Conservation (phyloP, 2,797 vertebrate species). For the Orientallactaga sibirica region DNA sequence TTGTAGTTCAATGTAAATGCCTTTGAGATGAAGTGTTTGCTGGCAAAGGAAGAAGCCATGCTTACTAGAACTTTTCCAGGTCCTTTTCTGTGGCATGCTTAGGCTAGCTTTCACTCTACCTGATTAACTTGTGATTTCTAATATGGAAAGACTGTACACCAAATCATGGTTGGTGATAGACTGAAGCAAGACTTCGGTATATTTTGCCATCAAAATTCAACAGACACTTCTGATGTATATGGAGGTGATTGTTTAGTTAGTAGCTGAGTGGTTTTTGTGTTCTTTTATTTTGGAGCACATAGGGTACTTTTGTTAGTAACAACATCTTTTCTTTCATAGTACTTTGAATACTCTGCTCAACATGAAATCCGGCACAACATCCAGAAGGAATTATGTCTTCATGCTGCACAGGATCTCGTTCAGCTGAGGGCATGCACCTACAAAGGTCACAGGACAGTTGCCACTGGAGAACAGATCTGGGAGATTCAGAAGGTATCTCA, state of each 20-base stretch:
- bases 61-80: not conserved
- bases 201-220: not conserved
- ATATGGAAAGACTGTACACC: not conserved
- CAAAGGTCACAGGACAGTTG: slow-evolving; percentile 91
- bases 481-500: slow-evolving; percentile 93
- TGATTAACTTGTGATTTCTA: not conserved
- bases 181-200: not conserved
- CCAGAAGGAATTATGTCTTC: slow-evolving; percentile 98
- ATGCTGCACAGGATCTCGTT: slow-evolving; percentile 89
- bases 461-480: slow-evolving; percentile 94
- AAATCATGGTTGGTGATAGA: not conserved
- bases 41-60: not conserved
- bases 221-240: not conserved
- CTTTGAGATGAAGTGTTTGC: slow-evolving; percentile 10
- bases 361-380: slow-evolving; percentile 97
- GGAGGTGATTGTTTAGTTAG: not conserved
- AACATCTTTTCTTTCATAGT: slow-evolving; percentile 88
- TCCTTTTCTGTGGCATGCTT: not conserved
- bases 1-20: slow-evolving; percentile 1
- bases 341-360: slow-evolving; percentile 96
- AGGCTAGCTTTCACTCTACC: not conserved
- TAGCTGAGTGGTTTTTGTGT: not conserved
- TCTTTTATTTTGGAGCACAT: slow-evolving; percentile 21
- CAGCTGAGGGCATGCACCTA: slow-evolving; percentile 94
- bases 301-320: not conserved